Conservation (phyloP, 37 sponge, comb jelly and placozoan species). For the Eunapius fragilis region DNA sequence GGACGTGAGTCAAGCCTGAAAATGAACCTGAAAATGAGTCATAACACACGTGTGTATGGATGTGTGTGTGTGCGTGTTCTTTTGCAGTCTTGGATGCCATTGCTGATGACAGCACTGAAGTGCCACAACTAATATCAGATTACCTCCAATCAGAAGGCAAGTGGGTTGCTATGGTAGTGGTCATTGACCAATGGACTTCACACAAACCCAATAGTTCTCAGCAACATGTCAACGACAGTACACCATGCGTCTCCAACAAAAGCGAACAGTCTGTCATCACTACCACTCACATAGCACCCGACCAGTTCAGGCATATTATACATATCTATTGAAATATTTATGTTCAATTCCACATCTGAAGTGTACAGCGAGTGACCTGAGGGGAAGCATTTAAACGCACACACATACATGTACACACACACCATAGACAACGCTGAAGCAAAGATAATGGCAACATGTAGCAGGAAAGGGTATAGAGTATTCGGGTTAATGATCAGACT, state of each 20-base stretch:
- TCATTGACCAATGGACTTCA: neutral
- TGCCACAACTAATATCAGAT: slow-evolving; percentile 6
- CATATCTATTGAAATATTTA: neutral
- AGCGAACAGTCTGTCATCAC: neutral
- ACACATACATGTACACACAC: neutral
- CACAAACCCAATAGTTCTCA: neutral
- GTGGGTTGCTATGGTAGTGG: neutral
- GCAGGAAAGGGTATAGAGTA: neutral
- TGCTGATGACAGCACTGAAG: slow-evolving; percentile 4
- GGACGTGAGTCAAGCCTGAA: neutral
- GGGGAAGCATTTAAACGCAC: neutral
- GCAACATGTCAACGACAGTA: neutral
- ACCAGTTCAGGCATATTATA: neutral
- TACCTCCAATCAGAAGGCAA: slow-evolving; percentile 17
- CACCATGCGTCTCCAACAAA: neutral
- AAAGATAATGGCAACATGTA: neutral
- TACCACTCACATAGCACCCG: neutral
- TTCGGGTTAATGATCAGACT: neutral
- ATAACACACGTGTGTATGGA: slow-evolving; percentile 17
- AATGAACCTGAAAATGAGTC: neutral
- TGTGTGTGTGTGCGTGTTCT: slow-evolving; percentile 26
- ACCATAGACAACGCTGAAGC: neutral
- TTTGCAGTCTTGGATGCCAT: slow-evolving; percentile 15
- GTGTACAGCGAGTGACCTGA: neutral
- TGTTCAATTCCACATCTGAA: neutral